phyloP scores from a whole-genome alignment of 2,113 vertebrate genomes.

The Microtus montanus region DNA sequence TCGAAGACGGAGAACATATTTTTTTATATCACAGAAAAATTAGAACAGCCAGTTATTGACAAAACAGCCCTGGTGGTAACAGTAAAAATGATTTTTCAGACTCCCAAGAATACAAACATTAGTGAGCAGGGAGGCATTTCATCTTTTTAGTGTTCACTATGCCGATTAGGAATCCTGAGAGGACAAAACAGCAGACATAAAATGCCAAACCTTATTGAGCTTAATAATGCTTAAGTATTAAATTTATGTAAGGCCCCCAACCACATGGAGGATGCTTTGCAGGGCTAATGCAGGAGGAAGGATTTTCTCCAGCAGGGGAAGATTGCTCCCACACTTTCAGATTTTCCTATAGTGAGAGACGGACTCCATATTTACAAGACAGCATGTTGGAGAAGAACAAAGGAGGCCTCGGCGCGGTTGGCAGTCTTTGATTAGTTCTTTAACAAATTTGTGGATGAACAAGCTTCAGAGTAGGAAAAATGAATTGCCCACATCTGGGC shows the following conservation, averaged over 20 bases:
- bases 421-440: background rate
- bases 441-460: background rate
- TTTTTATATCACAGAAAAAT: conserved; percentile 50
- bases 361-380: background rate
- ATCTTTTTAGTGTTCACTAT: conserved; percentile 24
- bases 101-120: conserved; percentile 35
- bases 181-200: conserved; percentile 25
- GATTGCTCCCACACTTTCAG: background rate
- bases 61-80: conserved; percentile 36
- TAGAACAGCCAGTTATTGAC: conserved; percentile 43
- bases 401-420: background rate
- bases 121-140: background rate
- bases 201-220: background rate
- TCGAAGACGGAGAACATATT: background rate
- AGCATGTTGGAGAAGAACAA: background rate
- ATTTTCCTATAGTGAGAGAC: conserved; percentile 11
- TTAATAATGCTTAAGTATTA: conserved; percentile 47
- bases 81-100: conserved; percentile 40
- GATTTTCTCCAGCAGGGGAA: background rate
- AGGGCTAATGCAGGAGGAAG: background rate
- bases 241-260: background rate
- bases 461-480: conserved; percentile 39
- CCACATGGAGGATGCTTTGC: background rate
- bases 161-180: conserved; percentile 7
- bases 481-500: background rate